These are phyloP conservation scores for Lagorchestes hirsutus DNA, from an alignment of 2,797 vertebrate genomes.

Conservation along the genomic window DNA sequence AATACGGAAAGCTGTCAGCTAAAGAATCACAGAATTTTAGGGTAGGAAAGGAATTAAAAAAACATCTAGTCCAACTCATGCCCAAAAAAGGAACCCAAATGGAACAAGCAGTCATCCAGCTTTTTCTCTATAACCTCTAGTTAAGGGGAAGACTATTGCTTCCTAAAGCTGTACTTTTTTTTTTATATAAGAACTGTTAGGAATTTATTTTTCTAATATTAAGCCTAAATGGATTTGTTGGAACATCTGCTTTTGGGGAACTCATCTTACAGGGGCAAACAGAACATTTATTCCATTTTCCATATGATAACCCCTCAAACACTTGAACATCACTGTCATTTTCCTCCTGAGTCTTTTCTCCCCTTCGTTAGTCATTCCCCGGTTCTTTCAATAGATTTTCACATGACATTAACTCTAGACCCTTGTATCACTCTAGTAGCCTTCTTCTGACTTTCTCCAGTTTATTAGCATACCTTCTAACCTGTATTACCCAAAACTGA, in stretches of 20 bases:
- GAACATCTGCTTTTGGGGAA: background rate
- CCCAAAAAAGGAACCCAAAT: background rate
- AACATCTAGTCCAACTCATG: background rate
- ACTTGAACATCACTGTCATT: background rate
- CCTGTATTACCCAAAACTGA: background rate
- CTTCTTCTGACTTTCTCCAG: background rate
- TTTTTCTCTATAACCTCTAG: background rate
- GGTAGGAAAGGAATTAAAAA: background rate
- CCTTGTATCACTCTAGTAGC: background rate
- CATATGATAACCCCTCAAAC: background rate
- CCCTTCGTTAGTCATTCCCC: background rate
- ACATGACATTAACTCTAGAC: background rate
- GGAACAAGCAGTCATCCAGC: background rate
- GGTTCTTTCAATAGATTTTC: background rate
- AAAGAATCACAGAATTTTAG: background rate
- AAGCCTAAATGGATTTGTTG: background rate
- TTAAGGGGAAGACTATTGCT: background rate
- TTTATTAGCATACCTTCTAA: background rate
- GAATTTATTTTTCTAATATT: background rate
- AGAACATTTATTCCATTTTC: background rate
- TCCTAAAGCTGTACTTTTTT: background rate
- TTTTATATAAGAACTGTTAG: background rate
- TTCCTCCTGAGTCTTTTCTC: background rate
- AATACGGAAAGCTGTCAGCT: conserved; percentile 1
- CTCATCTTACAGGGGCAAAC: background rate